Percentiles rank a stretch among this genome's conserved stretches.
Conservation (phyloP, 2,888 invertebrate genomes). For the Neocrepidodera transversa region DNA sequence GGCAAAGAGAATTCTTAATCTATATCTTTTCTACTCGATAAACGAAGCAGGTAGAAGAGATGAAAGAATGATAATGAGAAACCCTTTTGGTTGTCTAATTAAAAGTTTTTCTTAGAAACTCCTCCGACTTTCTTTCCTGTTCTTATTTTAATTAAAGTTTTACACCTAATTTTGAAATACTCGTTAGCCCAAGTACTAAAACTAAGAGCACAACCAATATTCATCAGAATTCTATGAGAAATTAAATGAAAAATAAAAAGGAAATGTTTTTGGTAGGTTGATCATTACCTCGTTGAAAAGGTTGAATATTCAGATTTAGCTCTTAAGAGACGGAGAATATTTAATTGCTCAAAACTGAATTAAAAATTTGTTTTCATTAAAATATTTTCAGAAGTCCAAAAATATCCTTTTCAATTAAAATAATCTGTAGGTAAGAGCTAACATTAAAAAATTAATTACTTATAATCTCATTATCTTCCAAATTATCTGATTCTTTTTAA, state of each 20-base stretch:
- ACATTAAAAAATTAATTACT: too few relatives aligned
- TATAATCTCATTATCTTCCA: too few relatives aligned
- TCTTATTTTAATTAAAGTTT: conserved; percentile 45
- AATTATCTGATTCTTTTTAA: too few relatives aligned
- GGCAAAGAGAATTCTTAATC: too few relatives aligned
- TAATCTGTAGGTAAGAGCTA: too few relatives aligned
- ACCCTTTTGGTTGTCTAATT: conserved; percentile 40
- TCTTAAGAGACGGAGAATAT: neutral
- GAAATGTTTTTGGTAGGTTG: neutral
- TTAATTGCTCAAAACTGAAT: conserved; percentile 3
- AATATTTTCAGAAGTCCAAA: too few relatives aligned
- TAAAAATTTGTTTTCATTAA: too few relatives aligned
- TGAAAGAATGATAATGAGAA: conserved; percentile 35
- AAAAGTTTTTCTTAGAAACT: conserved; percentile 37
- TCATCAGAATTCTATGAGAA: conserved; percentile 38
- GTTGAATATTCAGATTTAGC: conserved; percentile 6
- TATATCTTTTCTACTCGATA: conserved; percentile 6
- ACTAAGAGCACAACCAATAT: conserved; percentile 38
- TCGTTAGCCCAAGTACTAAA: conserved; percentile 31
- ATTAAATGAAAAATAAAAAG: conserved; percentile 12
- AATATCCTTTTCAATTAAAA: too few relatives aligned
- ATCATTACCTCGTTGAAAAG: neutral
- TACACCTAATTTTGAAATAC: conserved; percentile 38
- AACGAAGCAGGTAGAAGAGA: conserved; percentile 9
- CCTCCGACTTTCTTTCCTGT: conserved; percentile 27